Percentiles rank a stretch among this genome's conserved stretches.
These are phyloP conservation scores for Pegea sp. DNA, from an alignment of 23 tunicate genomes.

Conservation along the genomic window DNA sequence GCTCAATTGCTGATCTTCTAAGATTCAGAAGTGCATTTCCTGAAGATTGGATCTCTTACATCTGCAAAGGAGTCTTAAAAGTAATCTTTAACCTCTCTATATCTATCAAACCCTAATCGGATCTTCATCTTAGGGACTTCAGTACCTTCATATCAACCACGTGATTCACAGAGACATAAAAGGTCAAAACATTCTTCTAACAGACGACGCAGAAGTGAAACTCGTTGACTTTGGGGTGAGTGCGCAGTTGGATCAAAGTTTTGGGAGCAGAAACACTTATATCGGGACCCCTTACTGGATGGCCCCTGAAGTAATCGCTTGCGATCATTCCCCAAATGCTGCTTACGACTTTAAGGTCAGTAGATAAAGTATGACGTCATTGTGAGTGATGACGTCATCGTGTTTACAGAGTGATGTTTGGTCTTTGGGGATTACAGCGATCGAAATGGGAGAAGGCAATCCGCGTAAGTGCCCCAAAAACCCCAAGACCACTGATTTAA, in stretches of 20 bases:
- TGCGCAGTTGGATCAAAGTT: constrained; percentile 89
- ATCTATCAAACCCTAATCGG: too few species aligned
- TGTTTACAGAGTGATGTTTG: constrained; percentile 79
- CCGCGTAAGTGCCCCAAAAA: constrained; percentile 92
- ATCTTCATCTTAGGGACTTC: too few species aligned
- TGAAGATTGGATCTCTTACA: constrained; percentile 98
- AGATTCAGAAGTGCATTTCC: constrained; percentile 73
- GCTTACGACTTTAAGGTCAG: constrained; percentile 85
- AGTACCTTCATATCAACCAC: constrained; percentile 88
- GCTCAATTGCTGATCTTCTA: constrained; percentile 88
- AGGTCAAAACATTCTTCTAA: constrained; percentile 91
- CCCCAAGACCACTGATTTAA: too few species aligned
- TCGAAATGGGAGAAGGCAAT: constrained; percentile 96
- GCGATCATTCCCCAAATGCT: constrained; percentile 78
- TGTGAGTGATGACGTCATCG: too few species aligned
- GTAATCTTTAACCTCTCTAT: too few species aligned
- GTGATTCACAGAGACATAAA: constrained; percentile 96
- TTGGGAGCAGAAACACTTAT: constrained; percentile 84
- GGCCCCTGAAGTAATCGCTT: constrained; percentile 99
- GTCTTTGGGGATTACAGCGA: constrained; percentile 98
- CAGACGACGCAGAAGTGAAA: constrained; percentile 92
- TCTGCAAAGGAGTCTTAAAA: constrained; percentile 77
- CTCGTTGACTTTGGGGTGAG: constrained; percentile 96
- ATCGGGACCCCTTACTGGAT: constrained; percentile 99
- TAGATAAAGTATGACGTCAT: too few species aligned